These are phyloP conservation scores for Mactra quadrangularis DNA, from an alignment of 1,140 invertebrate species.

Conservation along the genomic window DNA sequence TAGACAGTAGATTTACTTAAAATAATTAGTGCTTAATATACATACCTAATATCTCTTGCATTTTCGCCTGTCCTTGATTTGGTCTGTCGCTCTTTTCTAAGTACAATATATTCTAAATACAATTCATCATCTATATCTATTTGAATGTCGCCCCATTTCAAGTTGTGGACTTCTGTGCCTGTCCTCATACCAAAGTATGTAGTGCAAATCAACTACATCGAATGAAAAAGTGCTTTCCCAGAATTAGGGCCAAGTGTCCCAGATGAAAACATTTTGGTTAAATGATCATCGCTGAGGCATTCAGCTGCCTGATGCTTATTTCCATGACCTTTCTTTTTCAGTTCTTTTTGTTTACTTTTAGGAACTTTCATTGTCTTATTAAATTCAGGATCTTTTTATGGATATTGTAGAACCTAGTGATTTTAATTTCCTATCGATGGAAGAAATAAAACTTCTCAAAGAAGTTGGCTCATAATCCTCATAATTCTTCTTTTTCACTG, in stretches of 20 bases:
- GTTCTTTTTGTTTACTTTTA: constrained; percentile 22
- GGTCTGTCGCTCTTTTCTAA: constrained; percentile 2
- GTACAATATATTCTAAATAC: background rate
- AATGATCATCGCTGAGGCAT: background rate
- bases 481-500: background rate
- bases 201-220: constrained; percentile 23
- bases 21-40: too few relatives aligned
- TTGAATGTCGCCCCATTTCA: constrained; percentile 26
- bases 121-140: background rate
- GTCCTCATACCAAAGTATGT: constrained; percentile 18
- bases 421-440: constrained; percentile 16
- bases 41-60: constrained; percentile 8
- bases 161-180: constrained; percentile 7
- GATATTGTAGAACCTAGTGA: background rate
- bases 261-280: constrained; percentile 12
- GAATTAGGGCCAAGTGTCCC: background rate
- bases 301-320: constrained; percentile 19
- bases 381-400: background rate
- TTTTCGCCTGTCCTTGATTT: constrained; percentile 31
- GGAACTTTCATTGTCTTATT: background rate
- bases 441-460: background rate
- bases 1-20: too few relatives aligned
- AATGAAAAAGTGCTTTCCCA: constrained; percentile 6
- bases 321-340: background rate
- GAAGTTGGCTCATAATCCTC: constrained; percentile 18